phyloP scores from a whole-genome alignment of 2,797 vertebrate species.

The Hoplostethus mediterraneus region DNA sequence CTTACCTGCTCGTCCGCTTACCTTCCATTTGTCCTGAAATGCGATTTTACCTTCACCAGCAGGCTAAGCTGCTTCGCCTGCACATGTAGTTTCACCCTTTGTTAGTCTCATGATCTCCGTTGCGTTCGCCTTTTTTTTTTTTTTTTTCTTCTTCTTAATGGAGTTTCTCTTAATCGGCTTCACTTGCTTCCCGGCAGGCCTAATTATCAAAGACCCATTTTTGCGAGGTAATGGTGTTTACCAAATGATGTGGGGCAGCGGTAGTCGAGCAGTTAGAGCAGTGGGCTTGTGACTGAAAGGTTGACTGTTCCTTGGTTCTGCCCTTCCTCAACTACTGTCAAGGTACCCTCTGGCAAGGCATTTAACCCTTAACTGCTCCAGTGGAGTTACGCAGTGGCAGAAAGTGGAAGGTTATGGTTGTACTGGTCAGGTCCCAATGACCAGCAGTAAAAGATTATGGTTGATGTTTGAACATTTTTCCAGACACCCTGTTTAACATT shows the following conservation, averaged over 20 bases:
- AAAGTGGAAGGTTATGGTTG: too few species aligned
- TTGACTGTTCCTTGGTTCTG: too few species aligned
- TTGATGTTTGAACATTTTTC: too few species aligned
- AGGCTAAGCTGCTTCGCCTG: slow-evolving; percentile 56
- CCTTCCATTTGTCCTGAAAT: slow-evolving; percentile 62
- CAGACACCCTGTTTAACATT: too few species aligned
- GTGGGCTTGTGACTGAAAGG: too few species aligned
- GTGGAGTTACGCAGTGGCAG: too few species aligned
- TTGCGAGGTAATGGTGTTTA: neutral
- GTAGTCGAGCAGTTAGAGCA: neutral
- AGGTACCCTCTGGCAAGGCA: too few species aligned
- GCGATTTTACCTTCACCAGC: slow-evolving; percentile 19
- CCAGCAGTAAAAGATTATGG: too few species aligned
- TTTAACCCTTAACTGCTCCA: too few species aligned
- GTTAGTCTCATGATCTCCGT: slow-evolving; percentile 18
- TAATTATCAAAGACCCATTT: neutral
- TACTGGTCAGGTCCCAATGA: too few species aligned
- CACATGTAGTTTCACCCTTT: neutral
- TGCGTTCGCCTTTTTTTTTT: neutral
- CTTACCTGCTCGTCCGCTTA: slow-evolving; percentile 66
- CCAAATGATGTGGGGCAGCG: neutral
- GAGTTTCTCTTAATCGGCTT: slow-evolving; percentile 3
- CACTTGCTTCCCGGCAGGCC: slow-evolving; percentile 7
- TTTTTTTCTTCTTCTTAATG: too few species aligned
- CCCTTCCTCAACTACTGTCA: too few species aligned